These are phyloP conservation scores for Nibea albiflora DNA, from an alignment of 2,113 vertebrate genomes.

Conservation along the genomic window DNA sequence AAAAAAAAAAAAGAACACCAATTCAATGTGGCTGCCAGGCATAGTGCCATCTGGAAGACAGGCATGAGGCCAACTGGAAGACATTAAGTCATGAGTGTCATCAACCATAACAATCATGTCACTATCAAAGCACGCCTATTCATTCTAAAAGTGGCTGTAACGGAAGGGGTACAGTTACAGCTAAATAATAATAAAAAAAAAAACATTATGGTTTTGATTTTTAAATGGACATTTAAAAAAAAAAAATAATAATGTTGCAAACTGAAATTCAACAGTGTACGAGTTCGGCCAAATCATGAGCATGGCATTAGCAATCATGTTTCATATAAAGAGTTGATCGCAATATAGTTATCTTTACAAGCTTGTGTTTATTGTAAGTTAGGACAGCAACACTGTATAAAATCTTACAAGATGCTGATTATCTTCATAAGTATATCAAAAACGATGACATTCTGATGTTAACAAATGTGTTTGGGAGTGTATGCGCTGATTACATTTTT, in stretches of 20 bases:
- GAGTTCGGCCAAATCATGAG: background rate
- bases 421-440: background rate
- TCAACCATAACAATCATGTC: constrained; percentile 83
- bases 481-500: constrained; percentile 46
- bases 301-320: background rate
- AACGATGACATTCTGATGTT: background rate
- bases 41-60: constrained; percentile 80
- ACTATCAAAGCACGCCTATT: constrained; percentile 72
- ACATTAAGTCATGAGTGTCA: constrained; percentile 82
- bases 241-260: constrained; percentile 6
- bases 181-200: constrained; percentile 17
- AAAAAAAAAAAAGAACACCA: constrained; percentile 53
- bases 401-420: background rate
- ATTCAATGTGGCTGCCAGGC: constrained; percentile 73
- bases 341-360: background rate
- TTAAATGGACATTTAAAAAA: constrained; percentile 21
- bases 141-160: constrained; percentile 64
- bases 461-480: constrained; percentile 7
- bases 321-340: background rate
- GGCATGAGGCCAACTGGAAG: constrained; percentile 81
- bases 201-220: constrained; percentile 40
- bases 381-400: background rate
- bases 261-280: constrained; percentile 12
- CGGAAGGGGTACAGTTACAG: constrained; percentile 39
- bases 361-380: background rate